Evolutionary conservation across 92 coral and sea anemone genomes (phyloP).

Genomic region (Heliopora coerulea): DNA sequence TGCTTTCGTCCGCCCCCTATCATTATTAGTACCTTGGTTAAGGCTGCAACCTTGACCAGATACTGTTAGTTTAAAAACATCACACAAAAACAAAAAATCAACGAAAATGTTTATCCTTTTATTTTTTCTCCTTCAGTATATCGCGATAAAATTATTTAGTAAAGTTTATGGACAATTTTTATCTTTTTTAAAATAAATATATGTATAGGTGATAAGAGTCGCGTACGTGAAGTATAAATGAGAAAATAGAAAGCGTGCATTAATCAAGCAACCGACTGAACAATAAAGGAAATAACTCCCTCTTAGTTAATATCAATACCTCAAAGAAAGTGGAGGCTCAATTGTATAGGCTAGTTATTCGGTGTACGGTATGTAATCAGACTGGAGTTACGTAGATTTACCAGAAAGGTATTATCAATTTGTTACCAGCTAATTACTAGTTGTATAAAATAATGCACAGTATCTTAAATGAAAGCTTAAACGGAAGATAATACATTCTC

Average conservation of each 20-base stretch:
- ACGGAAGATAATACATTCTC: no score
- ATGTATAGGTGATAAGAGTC: not conserved
- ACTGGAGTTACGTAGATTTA: not conserved
- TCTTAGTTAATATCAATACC: no score
- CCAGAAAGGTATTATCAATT: not conserved
- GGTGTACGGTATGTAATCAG: no score
- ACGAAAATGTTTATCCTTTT: not conserved
- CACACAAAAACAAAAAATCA: not conserved
- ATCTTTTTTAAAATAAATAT: constrained; percentile 8
- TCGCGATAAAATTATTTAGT: not conserved
- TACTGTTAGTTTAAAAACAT: not conserved
- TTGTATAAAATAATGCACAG: no score
- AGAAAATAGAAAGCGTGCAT: not conserved
- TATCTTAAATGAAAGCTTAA: no score
- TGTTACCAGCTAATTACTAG: no score
- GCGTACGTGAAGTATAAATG: constrained; percentile 12
- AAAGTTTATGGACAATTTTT: not conserved
- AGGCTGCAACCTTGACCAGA: not conserved
- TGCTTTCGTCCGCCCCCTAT: not conserved
- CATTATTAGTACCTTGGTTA: not conserved
- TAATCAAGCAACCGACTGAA: not conserved
- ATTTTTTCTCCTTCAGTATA: not conserved
- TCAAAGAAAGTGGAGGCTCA: no score
- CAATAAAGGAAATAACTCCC: not conserved
- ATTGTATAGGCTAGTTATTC: no score